Evolutionary conservation across 2,797 vertebrate species (phyloP).

Genomic region (Hippoglossus hippoglossus): DNA sequence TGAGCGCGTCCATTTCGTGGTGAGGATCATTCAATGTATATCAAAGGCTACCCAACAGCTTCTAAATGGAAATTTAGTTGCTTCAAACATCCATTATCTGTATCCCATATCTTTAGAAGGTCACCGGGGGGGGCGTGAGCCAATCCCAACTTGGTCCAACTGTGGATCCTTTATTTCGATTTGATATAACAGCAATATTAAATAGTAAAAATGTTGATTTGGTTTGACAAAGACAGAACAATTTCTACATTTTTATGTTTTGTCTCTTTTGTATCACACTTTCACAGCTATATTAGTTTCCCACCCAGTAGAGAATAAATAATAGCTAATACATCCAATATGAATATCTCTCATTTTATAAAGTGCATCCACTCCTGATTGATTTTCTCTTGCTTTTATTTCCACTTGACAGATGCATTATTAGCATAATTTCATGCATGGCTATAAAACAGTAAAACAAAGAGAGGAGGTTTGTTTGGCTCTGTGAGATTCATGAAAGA

Average conservation of each 20-base stretch:
- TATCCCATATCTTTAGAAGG: too few relatives aligned
- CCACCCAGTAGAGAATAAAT: neutral
- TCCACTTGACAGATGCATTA: slow-evolving; percentile 35
- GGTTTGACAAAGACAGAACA: too few relatives aligned
- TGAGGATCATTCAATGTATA: neutral
- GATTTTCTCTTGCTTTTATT: slow-evolving; percentile 10
- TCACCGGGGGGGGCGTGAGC: too few relatives aligned
- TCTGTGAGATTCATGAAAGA: slow-evolving; percentile 37
- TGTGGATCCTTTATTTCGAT: too few relatives aligned
- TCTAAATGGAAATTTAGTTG: too few relatives aligned
- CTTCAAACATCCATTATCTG: too few relatives aligned
- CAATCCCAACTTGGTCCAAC: too few relatives aligned
- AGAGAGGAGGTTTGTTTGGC: slow-evolving; percentile 39
- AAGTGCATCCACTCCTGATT: slow-evolving; percentile 1
- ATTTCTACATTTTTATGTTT: neutral
- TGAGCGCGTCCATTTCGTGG: neutral
- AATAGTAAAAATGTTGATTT: too few relatives aligned
- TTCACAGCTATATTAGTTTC: neutral
- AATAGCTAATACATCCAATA: slow-evolving; percentile 5
- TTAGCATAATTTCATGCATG: slow-evolving; percentile 20
- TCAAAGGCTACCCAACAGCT: too few relatives aligned
- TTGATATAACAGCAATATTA: too few relatives aligned
- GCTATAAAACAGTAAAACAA: slow-evolving; percentile 45
- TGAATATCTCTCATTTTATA: slow-evolving; percentile 14
- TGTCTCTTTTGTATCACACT: neutral